Percentiles rank a stretch among this genome's conserved stretches.
phyloP scores from a whole-genome alignment of 2,797 vertebrate genomes.

The Distichodus sexfasciatus region DNA sequence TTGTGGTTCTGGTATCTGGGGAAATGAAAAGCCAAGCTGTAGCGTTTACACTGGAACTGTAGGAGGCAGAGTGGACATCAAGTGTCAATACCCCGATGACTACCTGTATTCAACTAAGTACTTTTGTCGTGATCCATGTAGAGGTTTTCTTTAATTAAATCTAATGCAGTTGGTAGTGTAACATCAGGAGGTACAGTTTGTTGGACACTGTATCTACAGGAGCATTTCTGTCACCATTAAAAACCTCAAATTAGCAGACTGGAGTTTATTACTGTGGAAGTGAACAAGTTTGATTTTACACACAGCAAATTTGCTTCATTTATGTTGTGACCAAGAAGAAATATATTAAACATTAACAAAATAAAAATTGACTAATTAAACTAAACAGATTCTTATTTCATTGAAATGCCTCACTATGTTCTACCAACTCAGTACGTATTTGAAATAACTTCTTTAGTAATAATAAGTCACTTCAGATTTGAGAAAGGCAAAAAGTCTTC shows the following conservation, averaged over 20 bases:
- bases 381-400: too few species aligned
- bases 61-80: conserved; percentile 24
- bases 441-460: too few species aligned
- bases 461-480: too few species aligned
- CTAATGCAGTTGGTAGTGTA: not conserved
- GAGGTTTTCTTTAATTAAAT: conserved; percentile 21
- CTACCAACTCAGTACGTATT: too few species aligned
- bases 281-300: too few species aligned
- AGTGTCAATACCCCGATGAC: not conserved
- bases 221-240: conserved; percentile 29
- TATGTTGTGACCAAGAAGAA: too few species aligned
- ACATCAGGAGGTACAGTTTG: conserved; percentile 11
- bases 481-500: too few species aligned
- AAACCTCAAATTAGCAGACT: conserved; percentile 24
- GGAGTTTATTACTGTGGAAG: conserved; percentile 44
- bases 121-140: conserved; percentile 18
- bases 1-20: conserved; percentile 16
- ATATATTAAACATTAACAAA: too few species aligned
- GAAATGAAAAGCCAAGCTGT: conserved; percentile 6
- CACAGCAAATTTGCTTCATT: too few species aligned
- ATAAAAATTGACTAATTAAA: too few species aligned
- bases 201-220: not conserved
- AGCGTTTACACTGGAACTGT: conserved; percentile 17
- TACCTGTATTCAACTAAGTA: conserved; percentile 21
- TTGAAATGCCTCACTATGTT: too few species aligned